Evolutionary conservation across 1,140 invertebrate species (phyloP), one percentile per base, ranked within the genome.

Genomic region (Orchestia grillus): DNA sequence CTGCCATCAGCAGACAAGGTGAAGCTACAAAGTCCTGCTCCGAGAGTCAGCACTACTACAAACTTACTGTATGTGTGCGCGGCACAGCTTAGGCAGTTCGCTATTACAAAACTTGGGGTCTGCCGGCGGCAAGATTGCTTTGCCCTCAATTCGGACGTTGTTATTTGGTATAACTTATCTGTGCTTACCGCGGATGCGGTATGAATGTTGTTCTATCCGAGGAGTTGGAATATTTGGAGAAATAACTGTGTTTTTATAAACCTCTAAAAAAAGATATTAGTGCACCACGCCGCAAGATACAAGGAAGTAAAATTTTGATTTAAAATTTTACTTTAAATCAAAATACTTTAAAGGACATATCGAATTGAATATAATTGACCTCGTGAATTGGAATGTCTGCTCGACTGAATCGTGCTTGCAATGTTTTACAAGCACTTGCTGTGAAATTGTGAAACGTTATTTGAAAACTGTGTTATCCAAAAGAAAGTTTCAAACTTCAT

Each of bases 51-150:
- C 62, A 77, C 11, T 3, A 28, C 28, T 36, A 28, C 62, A 77
- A 77, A 77, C 62, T 77, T 77, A 36, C 62, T 19, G 47, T 53
- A 6, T 53, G 47, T 77, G 62, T 77, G 62, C 62, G 28, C 15
- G 15, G 28, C 28, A 3, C 88, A 41, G 88, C 88, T 90, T 36
- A 28, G 4, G 88, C 43, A 41, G 88, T 90, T 44, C 36, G 28
- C 42, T 90, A 90, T 90, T 90, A 41, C 88, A 41, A 90, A 90
- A 90, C 88, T 90, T 90, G 88, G 41, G 88, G 23, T 8, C 88
- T 90, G 88, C 15, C 0, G 4, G 28, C 88, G 4, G 88, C 41
- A 90, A 90, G 88, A 90, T 90, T 90, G 88, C 43, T 90, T 41
- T 41, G 15, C 11, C 62, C 28, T 3, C 62, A 77, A 77, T 77